phyloP scores from a whole-genome alignment of 2,888 invertebrate genomes.

The Gandaritis pyraliata region DNA sequence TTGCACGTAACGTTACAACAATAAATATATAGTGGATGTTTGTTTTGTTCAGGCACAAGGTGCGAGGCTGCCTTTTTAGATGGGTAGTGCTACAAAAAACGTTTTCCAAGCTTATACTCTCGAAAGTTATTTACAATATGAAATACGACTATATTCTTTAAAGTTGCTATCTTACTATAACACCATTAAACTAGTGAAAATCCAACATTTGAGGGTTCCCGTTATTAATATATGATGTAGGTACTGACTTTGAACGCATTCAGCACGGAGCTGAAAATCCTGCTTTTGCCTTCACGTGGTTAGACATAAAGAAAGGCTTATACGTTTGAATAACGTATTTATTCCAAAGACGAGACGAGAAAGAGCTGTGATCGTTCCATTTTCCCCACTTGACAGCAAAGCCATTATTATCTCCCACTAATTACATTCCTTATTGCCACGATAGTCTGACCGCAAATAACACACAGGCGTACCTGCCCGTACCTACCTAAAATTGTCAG shows the following conservation, averaged over 20 bases:
- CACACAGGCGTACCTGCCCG: conserved; percentile 26
- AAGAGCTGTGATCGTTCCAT: not conserved
- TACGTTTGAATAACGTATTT: not conserved
- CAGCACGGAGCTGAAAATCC: too few relatives aligned
- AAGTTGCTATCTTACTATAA: too few relatives aligned
- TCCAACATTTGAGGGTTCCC: too few relatives aligned
- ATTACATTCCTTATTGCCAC: conserved; percentile 25
- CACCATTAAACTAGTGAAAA: too few relatives aligned
- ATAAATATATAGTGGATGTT: conserved; percentile 49
- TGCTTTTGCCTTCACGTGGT: too few relatives aligned
- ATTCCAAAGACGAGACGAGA: not conserved
- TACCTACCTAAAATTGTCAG: conserved; percentile 5
- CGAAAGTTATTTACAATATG: too few relatives aligned
- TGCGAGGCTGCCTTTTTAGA: conserved; percentile 17
- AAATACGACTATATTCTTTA: too few relatives aligned
- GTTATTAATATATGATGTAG: too few relatives aligned
- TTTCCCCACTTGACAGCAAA: conserved; percentile 13
- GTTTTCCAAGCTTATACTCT: not conserved
- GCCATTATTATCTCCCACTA: conserved; percentile 17
- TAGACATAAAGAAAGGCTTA: too few relatives aligned
- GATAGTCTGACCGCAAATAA: conserved; percentile 19
- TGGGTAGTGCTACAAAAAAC: conserved; percentile 4
- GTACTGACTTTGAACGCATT: too few relatives aligned
- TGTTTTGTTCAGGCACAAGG: conserved; percentile 31
- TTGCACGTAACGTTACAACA: conserved; percentile 57